phyloP scores from a whole-genome alignment of 2,797 vertebrate genomes.

The Masticophis lateralis region DNA sequence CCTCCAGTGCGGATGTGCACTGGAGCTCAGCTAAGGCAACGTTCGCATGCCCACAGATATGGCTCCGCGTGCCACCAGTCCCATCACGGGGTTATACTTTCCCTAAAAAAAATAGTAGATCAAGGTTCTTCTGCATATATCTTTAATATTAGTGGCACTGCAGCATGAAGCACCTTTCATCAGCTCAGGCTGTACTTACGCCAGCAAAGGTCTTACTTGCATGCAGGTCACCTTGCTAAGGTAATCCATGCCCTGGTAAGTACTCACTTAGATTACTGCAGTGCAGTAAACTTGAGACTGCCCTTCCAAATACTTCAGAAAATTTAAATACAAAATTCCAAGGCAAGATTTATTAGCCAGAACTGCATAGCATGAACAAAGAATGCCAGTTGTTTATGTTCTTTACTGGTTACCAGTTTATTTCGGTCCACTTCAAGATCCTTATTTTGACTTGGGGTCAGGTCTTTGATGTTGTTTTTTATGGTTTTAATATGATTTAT shows the following conservation, averaged over 20 bases:
- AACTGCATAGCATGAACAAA: not conserved
- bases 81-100: not conserved
- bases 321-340: not conserved
- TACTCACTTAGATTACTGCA: not conserved
- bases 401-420: not conserved
- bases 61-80: too few species aligned
- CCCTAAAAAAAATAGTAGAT: not conserved
- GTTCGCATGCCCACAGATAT: too few species aligned
- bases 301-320: not conserved
- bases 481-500: not conserved
- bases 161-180: not conserved
- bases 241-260: not conserved
- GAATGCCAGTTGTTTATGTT: not conserved
- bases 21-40: too few species aligned
- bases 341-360: not conserved
- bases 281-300: not conserved
- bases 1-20: too few species aligned
- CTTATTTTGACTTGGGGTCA: not conserved
- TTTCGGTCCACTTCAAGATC: not conserved
- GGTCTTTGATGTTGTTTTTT: not conserved
- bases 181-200: not conserved
- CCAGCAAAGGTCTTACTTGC: not conserved
- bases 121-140: not conserved
- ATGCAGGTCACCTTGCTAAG: not conserved
- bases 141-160: not conserved